Evolutionary conservation across 2,797 vertebrate genomes (phyloP).

Genomic region (Phoeniculus purpureus): DNA sequence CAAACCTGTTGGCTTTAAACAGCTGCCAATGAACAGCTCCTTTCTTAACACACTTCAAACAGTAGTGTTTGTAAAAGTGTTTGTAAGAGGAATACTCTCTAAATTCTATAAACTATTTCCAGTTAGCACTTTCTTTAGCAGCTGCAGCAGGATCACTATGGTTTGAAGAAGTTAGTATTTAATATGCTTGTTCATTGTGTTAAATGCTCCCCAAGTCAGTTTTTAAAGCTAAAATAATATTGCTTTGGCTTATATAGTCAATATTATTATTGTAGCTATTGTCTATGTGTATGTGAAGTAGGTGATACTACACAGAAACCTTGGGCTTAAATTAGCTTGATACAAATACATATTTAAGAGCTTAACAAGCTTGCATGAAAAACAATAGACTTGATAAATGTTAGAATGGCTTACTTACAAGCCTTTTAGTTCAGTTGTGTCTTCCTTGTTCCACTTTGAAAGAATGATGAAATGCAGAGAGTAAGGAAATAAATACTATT

Average conservation of each 20-base stretch:
- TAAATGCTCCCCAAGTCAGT: slow-evolving; percentile 34
- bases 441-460: slow-evolving; percentile 17
- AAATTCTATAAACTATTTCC: not conserved
- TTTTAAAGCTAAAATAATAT: slow-evolving; percentile 47
- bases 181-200: not conserved
- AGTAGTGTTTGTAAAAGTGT: not conserved
- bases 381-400: slow-evolving; percentile 6
- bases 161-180: slow-evolving; percentile 13
- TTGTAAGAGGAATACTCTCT: not conserved
- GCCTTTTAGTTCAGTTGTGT: slow-evolving; percentile 1
- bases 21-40: not conserved
- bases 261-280: not conserved
- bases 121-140: not conserved
- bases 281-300: not conserved
- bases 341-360: slow-evolving; percentile 37
- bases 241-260: slow-evolving; percentile 7
- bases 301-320: slow-evolving; percentile 15
- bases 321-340: not conserved
- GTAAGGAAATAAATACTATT: slow-evolving; percentile 22
- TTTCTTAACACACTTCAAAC: not conserved
- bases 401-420: slow-evolving; percentile 20
- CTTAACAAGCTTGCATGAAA: slow-evolving; percentile 26
- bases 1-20: not conserved
- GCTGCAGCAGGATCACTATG: not conserved
- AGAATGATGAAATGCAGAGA: not conserved